Evolutionary conservation across 1,140 invertebrate genomes (phyloP), one percentile per base, ranked within the genome.

Genomic region (Caerostris darwini): DNA sequence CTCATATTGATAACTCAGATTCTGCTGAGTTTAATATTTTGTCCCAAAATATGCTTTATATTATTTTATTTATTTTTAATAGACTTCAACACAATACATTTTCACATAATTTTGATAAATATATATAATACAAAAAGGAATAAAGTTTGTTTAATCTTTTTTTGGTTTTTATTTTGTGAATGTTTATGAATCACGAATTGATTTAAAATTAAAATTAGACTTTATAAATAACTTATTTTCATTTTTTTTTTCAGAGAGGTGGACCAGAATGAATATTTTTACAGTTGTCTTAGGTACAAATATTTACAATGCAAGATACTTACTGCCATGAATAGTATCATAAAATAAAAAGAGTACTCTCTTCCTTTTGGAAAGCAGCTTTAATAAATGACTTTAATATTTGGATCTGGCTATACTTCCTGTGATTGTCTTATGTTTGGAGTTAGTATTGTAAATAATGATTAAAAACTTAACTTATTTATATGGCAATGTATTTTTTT

Each of bases 171-270:
- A 34, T 34, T 34, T 34, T 34, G 34, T 34, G 34, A 34, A 34
- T 2, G 34, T 34, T 34, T 34, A 2, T 2, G 34, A 34, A 34
- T 34, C n/a, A n/a, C n/a, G n/a, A n/a, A n/a, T n/a, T n/a, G n/a
- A n/a, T n/a, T n/a, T 34, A 34, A 34, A 34, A 34, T 34, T 34
- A 2, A 34, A 34, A 34, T 34, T 34, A 34, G 34, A 34, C 8
- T 50, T 7, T 34, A 81, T 50, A 34, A 50, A 53, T 5, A n/a
- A 57, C 64, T 61, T 77, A 8, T 71, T 83, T 56, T 56, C n/a
- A 19, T 86, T 54, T 59, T 90, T 19, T 86, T 69, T 93, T 93
- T n/a, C 92, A 93, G 92, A 86, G 92, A 69, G 92, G 92, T 57
- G 92, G 92, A 17, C 92, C 82, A 50, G 92, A 93, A 77, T 93